Percentiles rank a stretch among this genome's conserved stretches.
Conservation (phyloP, 2,113 vertebrate species). For the Canis aureus region DNA sequence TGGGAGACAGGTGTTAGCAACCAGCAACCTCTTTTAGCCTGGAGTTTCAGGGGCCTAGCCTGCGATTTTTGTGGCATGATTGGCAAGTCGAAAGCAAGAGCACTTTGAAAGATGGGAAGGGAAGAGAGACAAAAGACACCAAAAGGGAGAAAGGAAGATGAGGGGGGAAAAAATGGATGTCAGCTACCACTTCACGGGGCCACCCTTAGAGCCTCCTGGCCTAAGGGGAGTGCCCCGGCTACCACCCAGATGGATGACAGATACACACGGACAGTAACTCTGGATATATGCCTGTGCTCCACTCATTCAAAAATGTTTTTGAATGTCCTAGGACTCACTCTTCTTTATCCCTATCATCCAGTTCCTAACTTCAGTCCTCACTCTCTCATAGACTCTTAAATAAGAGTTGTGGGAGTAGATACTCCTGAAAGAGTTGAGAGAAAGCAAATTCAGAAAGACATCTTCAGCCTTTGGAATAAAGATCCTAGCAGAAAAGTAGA, state of each 20-base stretch:
- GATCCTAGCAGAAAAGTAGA: constrained; percentile 19
- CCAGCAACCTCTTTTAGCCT: constrained; percentile 55
- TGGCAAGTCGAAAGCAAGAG: constrained; percentile 43
- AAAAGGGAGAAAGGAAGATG: neutral
- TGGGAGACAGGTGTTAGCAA: constrained; percentile 78
- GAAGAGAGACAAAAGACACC: neutral
- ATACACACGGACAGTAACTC: constrained; percentile 54
- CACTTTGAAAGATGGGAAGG: neutral
- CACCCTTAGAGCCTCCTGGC: neutral
- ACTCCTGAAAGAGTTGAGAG: constrained; percentile 55
- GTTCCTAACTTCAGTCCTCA: constrained; percentile 50
- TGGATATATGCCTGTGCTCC: constrained; percentile 39
- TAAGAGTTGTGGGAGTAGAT: constrained; percentile 28
- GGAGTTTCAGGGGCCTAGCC: neutral
- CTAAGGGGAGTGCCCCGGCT: neutral
- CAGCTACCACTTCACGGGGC: neutral
- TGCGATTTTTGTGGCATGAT: neutral
- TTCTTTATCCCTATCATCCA: constrained; percentile 39
- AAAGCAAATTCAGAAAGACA: constrained; percentile 33
- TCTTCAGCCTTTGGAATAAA: constrained; percentile 40
- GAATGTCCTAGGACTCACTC: constrained; percentile 58
- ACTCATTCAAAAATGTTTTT: constrained; percentile 18
- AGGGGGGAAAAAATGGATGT: neutral
- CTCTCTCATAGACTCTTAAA: constrained; percentile 35
- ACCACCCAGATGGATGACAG: neutral